Evolutionary conservation across 2,888 invertebrate genomes (phyloP), one percentile per base, ranked within the genome.

Genomic region (Acanthopleura granulata): DNA sequence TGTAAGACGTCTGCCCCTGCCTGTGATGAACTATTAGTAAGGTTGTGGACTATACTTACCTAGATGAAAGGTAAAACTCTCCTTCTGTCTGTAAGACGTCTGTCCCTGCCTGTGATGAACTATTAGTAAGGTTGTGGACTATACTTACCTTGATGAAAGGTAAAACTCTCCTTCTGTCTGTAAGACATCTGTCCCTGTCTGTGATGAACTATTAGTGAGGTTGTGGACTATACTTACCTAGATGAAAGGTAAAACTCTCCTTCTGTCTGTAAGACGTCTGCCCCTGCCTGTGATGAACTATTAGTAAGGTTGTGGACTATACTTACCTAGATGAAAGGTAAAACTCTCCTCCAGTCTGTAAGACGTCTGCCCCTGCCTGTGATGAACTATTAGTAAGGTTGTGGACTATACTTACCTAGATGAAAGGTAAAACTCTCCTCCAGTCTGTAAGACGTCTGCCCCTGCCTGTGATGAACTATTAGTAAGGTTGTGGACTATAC

Each of bases 351-450:
- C 40, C 40, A 9, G 40, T 40, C 40, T 40, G 4, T 40, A 40
- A 40, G 9, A 40, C 9, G 40, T 40, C 40, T 40, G 40, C 40
- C 40, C 40, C 40, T 40, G 40, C 9, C 40, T 40, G 9, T 30
- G 22, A 16, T 9, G 12, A 72, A 29, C 18, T 49, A 9, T 57
- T 57, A 12, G 57, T n/a, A 62, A 50, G 70, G n/a, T 40, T 29
- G 27, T 40, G 50, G 70, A 40, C 30, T 40, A 22, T 12, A 27
- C 30, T 62, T 78, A 90, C 91, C 98, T 80, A 98, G 93, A 92
- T 98, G 97, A 87, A 99, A 98, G 27, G 98, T 99, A 91, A 98
- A 99, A 91, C 97, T 97, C 92, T 98, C 98, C 91, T 98, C 97
- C 86, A 96, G 87, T 49, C 87, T 80, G 12, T 79, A 74, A 14